Evolutionary conservation across 2,113 vertebrate genomes (phyloP).

Genomic region (Microcebus ravelobensis): DNA sequence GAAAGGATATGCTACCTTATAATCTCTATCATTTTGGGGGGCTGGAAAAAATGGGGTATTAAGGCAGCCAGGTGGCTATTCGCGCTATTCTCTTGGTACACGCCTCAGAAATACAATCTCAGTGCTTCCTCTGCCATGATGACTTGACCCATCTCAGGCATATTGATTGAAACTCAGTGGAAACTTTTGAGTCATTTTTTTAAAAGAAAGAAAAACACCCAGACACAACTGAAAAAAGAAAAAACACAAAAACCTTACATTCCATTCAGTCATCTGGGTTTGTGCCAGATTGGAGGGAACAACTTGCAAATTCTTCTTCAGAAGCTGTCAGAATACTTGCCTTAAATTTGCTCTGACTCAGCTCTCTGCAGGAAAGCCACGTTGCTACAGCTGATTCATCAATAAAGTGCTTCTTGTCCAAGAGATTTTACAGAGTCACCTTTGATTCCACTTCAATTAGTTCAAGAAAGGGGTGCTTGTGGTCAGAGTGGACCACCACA

Average conservation of each 20-base stretch:
- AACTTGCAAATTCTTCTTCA: conserved; percentile 53
- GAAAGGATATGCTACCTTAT: background rate
- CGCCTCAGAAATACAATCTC: background rate
- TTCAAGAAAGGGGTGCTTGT: background rate
- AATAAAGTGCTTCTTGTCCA: background rate
- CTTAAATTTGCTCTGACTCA: conserved; percentile 61
- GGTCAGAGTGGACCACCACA: background rate
- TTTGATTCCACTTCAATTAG: background rate
- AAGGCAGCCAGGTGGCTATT: background rate
- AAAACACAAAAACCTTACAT: background rate
- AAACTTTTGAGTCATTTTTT: conserved; percentile 55
- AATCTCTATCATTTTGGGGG: background rate
- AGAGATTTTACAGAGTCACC: background rate
- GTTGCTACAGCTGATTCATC: background rate
- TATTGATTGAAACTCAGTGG: conserved; percentile 53
- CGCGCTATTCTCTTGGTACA: background rate
- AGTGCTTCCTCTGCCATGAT: background rate
- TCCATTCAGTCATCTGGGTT: conserved; percentile 50
- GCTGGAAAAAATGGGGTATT: background rate
- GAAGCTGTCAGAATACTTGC: conserved; percentile 49
- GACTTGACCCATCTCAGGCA: conserved; percentile 17
- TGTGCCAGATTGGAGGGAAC: conserved; percentile 51
- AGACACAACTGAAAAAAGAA: conserved; percentile 29
- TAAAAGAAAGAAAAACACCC: conserved; percentile 60
- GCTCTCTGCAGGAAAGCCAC: conserved; percentile 35